phyloP scores from a whole-genome alignment of 2,888 invertebrate species.

The Hirtodrosophila histrioides region DNA sequence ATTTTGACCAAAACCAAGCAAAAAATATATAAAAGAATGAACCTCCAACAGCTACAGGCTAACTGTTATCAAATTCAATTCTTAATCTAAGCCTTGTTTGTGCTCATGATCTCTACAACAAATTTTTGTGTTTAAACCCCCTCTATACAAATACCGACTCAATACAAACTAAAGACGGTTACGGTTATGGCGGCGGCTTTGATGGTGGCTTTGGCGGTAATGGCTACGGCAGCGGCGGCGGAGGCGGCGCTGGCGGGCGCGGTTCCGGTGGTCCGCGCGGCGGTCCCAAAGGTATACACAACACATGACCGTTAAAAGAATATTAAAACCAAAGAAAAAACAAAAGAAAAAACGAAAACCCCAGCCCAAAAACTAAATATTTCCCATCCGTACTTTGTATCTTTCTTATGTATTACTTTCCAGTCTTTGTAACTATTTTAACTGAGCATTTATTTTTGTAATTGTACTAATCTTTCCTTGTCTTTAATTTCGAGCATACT shows the following conservation, averaged over 20 bases:
- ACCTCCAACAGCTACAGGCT: slow-evolving; percentile 3
- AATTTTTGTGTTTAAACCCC: slow-evolving; percentile 54
- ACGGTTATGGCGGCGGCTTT: slow-evolving; percentile 84
- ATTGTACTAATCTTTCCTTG: slow-evolving; percentile 44
- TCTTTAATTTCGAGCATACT: slow-evolving; percentile 43
- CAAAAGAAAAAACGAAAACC: background rate
- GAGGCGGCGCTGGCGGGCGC: slow-evolving; percentile 91
- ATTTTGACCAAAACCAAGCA: slow-evolving; percentile 69
- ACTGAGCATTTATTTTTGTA: slow-evolving; percentile 33
- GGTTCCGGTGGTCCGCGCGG: slow-evolving; percentile 91
- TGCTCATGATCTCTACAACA: slow-evolving; percentile 44
- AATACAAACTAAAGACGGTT: slow-evolving; percentile 86
- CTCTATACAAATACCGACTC: slow-evolving; percentile 8
- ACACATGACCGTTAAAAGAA: slow-evolving; percentile 20
- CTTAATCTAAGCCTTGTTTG: slow-evolving; percentile 35
- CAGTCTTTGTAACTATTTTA: slow-evolving; percentile 5
- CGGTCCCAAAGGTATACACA: slow-evolving; percentile 91
- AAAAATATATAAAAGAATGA: slow-evolving; percentile 19
- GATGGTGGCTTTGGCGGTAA: slow-evolving; percentile 93
- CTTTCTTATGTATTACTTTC: slow-evolving; percentile 21
- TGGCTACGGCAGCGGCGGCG: slow-evolving; percentile 92
- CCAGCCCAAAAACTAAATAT: slow-evolving; percentile 14
- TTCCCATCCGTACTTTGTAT: slow-evolving; percentile 13
- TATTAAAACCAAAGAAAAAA: slow-evolving; percentile 5
- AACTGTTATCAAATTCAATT: slow-evolving; percentile 25